A percentile compares a stretch with the other conserved stretches of the same genome.
These are phyloP conservation scores for Oryzias dopingdopingensis DNA, from an alignment of 2,797 vertebrate genomes.

Conservation along the genomic window DNA sequence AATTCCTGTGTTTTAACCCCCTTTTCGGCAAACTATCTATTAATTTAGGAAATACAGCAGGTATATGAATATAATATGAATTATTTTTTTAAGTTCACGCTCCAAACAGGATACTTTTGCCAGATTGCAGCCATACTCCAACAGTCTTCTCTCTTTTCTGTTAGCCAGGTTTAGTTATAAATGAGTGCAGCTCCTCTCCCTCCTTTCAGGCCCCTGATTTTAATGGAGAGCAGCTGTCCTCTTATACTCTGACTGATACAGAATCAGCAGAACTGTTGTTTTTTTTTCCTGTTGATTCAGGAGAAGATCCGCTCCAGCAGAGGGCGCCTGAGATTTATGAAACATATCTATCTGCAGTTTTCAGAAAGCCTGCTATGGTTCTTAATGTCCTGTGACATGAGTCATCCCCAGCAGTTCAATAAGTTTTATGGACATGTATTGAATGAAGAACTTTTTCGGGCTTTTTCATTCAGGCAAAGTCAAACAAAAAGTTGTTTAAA, in stretches of 20 bases:
- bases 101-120: constrained; percentile 5
- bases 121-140: neutral
- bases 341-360: neutral
- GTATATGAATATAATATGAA: too few species aligned
- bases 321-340: constrained; percentile 40
- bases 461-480: constrained; percentile 5
- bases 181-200: constrained; percentile 29
- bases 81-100: neutral
- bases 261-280: neutral
- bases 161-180: constrained; percentile 35
- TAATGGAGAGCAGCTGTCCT: constrained; percentile 71
- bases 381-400: constrained; percentile 1
- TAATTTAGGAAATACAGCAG: too few species aligned
- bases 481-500: neutral
- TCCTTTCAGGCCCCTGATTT: constrained; percentile 51
- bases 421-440: neutral
- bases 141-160: constrained; percentile 19
- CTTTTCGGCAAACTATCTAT: too few species aligned
- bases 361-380: constrained; percentile 1
- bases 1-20: too few species aligned
- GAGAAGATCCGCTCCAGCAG: constrained; percentile 34
- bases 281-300: neutral
- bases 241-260: constrained; percentile 27
- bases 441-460: neutral
- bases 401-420: neutral